Base-by-base conservation (phyloP, 1,140 invertebrate species). In the Drosophila obscura region DNA sequence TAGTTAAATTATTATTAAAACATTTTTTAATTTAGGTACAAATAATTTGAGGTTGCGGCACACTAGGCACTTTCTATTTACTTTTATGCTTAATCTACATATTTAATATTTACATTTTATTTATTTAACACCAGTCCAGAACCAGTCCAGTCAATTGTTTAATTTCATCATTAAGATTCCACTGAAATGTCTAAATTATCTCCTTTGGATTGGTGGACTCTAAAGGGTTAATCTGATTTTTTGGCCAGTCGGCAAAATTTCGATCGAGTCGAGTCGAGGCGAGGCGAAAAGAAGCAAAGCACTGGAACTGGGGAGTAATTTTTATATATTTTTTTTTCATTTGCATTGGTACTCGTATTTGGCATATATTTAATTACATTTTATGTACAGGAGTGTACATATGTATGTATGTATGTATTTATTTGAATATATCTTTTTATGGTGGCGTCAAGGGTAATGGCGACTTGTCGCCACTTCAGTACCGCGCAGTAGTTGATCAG, bases 341-440 rank as follows among this genome's bases (percentile, higher is more conserved):
- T 53, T 60, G 44, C 43, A 50, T 49, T 39, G 7, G 8, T 5
- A 35, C 31, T 35, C 11, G 63, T 65, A 7, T 41, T 8, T 16
- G 43, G 45, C 13, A 61, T 60, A 65, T 80, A 85, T 85, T 77
- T 77, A 62, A 78, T 80, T 85, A 67, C 82, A 85, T 52, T 67
- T 77, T 72, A 61, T 75, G 55, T 67, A 68, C 74, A 74, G 63
- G 19, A 28, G 15, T 44, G 43, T 59, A 19, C 19, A 19, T 19
- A 19, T 19, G 50, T 68, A 28, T n/a, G 26, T 19, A 57, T 24
- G 35, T 68, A 69, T 56, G 11, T 56, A 43, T 19, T 35, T 28
- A 19, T 50, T 11, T 9, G 22, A 3, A 19, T 13, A 39, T 13
- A 4, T 39, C 1, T 49, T 49, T 69, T 15, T 19, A 68, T 11